Percentiles rank a stretch among this genome's conserved stretches.
Evolutionary conservation across 1,140 invertebrate species (phyloP).

Genomic region (Hesperophylax magnus): DNA sequence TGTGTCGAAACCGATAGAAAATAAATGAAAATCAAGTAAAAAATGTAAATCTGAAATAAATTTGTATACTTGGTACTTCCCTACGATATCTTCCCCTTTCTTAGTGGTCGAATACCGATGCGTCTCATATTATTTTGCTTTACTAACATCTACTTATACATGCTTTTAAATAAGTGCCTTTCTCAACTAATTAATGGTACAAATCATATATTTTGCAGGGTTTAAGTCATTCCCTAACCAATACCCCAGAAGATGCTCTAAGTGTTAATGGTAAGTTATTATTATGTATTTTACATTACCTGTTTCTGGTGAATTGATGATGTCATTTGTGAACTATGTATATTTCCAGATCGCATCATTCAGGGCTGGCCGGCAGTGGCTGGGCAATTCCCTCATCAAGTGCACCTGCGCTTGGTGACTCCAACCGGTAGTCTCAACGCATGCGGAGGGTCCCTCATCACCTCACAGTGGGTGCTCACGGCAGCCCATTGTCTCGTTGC

Average conservation of each 20-base stretch:
- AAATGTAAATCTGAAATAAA: no score
- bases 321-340: neutral
- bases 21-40: no score
- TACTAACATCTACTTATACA: no score
- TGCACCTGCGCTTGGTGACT: constrained; percentile 58
- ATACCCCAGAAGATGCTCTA: neutral
- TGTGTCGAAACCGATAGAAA: no score
- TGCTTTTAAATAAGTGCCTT: no score
- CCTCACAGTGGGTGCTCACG: constrained; percentile 65
- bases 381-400: constrained; percentile 65
- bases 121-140: no score
- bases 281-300: no score
- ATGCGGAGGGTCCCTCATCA: constrained; percentile 69
- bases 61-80: no score
- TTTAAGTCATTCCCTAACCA: neutral
- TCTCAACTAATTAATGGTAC: no score
- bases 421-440: neutral
- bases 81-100: no score
- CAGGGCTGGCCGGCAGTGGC: constrained; percentile 58
- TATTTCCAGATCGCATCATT: constrained; percentile 58
- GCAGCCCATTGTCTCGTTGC: constrained; percentile 69
- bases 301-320: no score
- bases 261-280: neutral
- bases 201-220: neutral
- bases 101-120: no score